Evolutionary conservation across 2,888 invertebrate genomes (phyloP).

Genomic region (Ecdyonurus torrentis): DNA sequence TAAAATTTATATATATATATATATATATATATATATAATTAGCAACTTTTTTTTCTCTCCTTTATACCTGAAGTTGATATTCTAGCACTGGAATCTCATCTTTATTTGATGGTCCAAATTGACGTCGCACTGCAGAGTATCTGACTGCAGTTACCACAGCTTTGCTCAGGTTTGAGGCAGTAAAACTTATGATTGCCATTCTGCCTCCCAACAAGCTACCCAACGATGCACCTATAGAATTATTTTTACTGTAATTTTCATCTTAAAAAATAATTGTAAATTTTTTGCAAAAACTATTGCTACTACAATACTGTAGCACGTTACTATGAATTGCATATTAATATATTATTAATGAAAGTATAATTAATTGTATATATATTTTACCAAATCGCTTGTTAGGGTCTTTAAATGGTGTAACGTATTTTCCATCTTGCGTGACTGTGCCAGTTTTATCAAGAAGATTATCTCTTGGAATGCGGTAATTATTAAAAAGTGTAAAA

Average conservation of each 20-base stretch:
- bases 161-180: conserved; percentile 41
- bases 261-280: background rate
- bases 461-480: conserved; percentile 69
- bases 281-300: no score
- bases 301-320: no score
- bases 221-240: conserved; percentile 43
- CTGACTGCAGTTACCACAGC: conserved; percentile 58
- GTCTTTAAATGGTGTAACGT: conserved; percentile 79
- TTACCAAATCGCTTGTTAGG: conserved; percentile 63
- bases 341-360: background rate
- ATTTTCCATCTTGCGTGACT: conserved; percentile 71
- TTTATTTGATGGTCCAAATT: conserved; percentile 43
- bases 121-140: conserved; percentile 61
- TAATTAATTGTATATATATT: background rate
- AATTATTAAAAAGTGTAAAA: conserved; percentile 73
- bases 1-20: no score
- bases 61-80: conserved; percentile 72
- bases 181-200: conserved; percentile 48
- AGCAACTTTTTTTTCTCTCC: no score
- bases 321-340: background rate
- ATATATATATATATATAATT: conserved; percentile 6
- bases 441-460: conserved; percentile 78
- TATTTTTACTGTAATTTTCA: background rate
- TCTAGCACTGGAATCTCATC: conserved; percentile 62
- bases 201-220: conserved; percentile 76